Conservation (phyloP, 2,888 invertebrate species). For the Malthinus flaveolus region DNA sequence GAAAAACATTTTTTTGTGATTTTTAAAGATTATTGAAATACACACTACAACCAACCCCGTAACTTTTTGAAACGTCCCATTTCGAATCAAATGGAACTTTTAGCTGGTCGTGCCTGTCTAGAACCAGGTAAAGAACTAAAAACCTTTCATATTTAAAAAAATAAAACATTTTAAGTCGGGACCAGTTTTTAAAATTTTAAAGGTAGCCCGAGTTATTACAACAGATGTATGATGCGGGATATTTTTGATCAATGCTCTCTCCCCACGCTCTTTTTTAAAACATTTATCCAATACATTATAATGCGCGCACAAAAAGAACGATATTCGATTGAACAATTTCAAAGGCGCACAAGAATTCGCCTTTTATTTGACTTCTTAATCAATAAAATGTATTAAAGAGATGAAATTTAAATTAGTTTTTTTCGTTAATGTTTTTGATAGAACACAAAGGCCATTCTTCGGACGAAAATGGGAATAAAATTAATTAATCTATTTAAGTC, state of each 20-base stretch:
- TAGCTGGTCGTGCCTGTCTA: slow-evolving; percentile 21
- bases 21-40: slow-evolving; percentile 39
- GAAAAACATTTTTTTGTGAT: slow-evolving; percentile 38
- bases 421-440: too few relatives aligned
- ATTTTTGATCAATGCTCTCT: slow-evolving; percentile 21
- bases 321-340: too few relatives aligned
- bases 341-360: too few relatives aligned
- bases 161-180: slow-evolving; percentile 30
- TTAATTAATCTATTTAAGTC: too few relatives aligned
- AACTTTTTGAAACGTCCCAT: not conserved
- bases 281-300: too few relatives aligned
- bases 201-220: slow-evolving; percentile 8
- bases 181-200: slow-evolving; percentile 23
- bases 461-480: too few relatives aligned
- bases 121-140: slow-evolving; percentile 34
- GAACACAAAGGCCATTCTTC: too few relatives aligned
- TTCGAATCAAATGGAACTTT: slow-evolving; percentile 3
- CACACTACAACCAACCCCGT: slow-evolving; percentile 25
- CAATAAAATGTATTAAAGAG: too few relatives aligned
- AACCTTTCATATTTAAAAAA: slow-evolving; percentile 32
- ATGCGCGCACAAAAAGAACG: too few relatives aligned
- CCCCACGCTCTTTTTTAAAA: not conserved
- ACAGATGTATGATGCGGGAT: slow-evolving; percentile 26
- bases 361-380: too few relatives aligned
- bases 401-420: too few relatives aligned